phyloP scores from a whole-genome alignment of 2,888 invertebrate species.

The Tetranychus piercei region DNA sequence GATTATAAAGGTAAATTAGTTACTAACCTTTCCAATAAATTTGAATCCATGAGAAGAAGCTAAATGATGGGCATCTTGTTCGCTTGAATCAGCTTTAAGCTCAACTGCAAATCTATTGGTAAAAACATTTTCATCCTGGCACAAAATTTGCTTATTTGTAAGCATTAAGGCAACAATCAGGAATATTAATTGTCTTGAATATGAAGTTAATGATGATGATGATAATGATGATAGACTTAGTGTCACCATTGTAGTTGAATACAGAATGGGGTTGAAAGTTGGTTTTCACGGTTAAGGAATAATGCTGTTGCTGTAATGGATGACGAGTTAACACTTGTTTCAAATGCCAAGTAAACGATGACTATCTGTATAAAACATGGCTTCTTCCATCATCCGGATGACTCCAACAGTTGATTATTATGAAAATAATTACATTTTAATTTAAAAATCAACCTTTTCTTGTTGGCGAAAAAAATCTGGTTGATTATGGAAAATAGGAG shows the following conservation, averaged over 20 bases:
- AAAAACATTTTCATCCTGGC: background rate
- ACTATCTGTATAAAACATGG: too few species aligned
- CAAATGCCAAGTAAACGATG: too few species aligned
- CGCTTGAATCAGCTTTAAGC: background rate
- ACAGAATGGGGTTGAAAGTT: background rate
- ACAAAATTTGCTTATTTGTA: background rate
- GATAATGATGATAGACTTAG: background rate
- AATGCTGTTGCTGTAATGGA: background rate
- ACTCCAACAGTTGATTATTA: too few species aligned
- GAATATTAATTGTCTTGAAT: background rate
- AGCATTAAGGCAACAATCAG: background rate
- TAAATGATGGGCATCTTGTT: background rate
- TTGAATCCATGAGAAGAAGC: background rate
- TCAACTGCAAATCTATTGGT: background rate
- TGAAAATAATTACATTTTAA: too few species aligned
- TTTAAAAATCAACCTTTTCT: too few species aligned
- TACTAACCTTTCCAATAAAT: constrained; percentile 17
- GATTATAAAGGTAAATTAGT: constrained; percentile 20
- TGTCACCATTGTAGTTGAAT: background rate
- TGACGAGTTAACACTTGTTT: background rate
- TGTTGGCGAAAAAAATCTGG: background rate
- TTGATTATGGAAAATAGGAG: background rate
- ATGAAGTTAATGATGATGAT: background rate
- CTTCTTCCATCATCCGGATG: too few species aligned
- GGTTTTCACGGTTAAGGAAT: background rate